Conservation (phyloP, 2,113 vertebrate species). For the Myotis davidii region DNA sequence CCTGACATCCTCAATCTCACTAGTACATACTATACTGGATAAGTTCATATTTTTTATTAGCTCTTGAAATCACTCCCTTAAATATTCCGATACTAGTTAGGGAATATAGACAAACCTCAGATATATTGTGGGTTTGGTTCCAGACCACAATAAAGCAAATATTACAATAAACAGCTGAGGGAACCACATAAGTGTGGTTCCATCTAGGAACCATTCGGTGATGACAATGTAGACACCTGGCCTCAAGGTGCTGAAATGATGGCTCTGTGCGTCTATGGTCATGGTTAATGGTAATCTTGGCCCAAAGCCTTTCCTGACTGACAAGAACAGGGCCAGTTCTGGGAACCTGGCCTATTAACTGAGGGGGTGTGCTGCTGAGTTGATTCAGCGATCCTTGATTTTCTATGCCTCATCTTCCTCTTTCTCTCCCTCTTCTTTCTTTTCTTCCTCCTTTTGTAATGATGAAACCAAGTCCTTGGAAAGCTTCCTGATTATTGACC, state of each 20-base stretch:
- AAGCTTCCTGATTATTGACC: neutral
- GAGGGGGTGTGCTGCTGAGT: neutral
- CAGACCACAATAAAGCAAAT: neutral
- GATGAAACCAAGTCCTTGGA: neutral
- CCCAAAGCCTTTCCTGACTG: neutral
- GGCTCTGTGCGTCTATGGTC: neutral
- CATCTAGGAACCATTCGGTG: neutral
- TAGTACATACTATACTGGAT: neutral
- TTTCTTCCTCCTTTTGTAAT: neutral
- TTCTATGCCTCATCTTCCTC: neutral
- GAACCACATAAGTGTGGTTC: no score
- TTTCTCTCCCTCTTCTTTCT: neutral
- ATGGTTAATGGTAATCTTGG: rapidly evolving
- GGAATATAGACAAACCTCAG: neutral
- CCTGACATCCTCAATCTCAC: neutral
- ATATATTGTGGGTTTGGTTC: neutral
- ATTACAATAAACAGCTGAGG: no score
- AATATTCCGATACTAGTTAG: neutral
- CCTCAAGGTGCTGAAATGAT: neutral
- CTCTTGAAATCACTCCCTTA: neutral
- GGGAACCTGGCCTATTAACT: neutral
- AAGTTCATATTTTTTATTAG: neutral
- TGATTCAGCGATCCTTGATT: neutral
- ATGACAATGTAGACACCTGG: neutral
- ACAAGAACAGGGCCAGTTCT: neutral